These are phyloP conservation scores for Porites evermanni DNA, from an alignment of 92 coral and sea anemone species.

Conservation along the genomic window DNA sequence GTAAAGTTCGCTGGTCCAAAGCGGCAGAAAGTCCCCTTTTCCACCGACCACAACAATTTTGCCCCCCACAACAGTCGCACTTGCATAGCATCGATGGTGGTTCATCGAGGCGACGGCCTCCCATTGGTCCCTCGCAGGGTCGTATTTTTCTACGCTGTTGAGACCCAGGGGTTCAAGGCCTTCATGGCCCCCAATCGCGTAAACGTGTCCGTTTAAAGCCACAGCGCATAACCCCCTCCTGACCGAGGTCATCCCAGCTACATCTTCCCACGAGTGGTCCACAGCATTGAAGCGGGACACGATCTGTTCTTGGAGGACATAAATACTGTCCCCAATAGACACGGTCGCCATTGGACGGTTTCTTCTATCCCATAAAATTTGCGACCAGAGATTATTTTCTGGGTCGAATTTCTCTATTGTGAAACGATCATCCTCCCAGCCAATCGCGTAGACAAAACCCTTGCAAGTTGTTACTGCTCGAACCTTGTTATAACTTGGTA, in stretches of 20 bases:
- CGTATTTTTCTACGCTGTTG: conserved; percentile 34
- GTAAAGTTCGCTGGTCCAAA: conserved; percentile 24
- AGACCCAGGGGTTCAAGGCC: conserved; percentile 12
- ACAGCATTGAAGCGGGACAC: conserved; percentile 2
- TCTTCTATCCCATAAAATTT: neutral
- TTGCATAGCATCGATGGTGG: conserved; percentile 30
- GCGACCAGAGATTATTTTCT: conserved; percentile 13
- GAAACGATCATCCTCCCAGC: conserved; percentile 42
- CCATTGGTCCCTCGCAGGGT: conserved; percentile 31
- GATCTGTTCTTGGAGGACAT: conserved; percentile 4
- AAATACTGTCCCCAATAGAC: conserved; percentile 4
- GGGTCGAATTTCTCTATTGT: conserved; percentile 38
- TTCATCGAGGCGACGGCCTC: conserved; percentile 22
- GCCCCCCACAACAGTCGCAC: conserved; percentile 29
- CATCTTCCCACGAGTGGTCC: conserved; percentile 2
- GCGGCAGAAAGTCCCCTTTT: conserved; percentile 23
- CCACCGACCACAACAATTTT: conserved; percentile 46
- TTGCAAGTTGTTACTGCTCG: conserved; percentile 31
- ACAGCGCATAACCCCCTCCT: conserved; percentile 41
- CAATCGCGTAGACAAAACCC: conserved; percentile 18
- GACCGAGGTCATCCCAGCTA: conserved; percentile 21
- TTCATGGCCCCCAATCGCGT: conserved; percentile 40
- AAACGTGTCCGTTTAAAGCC: conserved; percentile 14
- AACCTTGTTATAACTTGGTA: conserved; percentile 29
- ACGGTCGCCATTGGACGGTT: conserved; percentile 34